Percentiles rank a stretch among this genome's conserved stretches.
Evolutionary conservation across 2,888 invertebrate genomes (phyloP).

Genomic region (Zygaena filipendulae): DNA sequence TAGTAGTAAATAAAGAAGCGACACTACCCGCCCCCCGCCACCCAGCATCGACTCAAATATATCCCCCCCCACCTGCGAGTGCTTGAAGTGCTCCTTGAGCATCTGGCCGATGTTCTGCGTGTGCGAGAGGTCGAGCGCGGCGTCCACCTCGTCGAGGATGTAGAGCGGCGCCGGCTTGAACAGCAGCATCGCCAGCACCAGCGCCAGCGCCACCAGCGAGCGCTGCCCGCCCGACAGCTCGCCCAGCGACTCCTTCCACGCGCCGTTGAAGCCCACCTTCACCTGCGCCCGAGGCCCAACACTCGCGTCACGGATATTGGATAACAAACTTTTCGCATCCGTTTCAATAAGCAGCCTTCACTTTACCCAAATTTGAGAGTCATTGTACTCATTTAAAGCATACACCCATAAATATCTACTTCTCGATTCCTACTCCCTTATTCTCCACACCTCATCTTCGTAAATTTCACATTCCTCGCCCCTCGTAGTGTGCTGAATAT

Average conservation of each 20-base stretch:
- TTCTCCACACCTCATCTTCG: too few species aligned
- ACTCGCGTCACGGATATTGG: neutral
- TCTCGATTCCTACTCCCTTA: too few species aligned
- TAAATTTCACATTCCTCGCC: too few species aligned
- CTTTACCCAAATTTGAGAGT: too few species aligned
- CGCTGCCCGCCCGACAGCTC: slow-evolving; percentile 98
- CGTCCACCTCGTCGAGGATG: slow-evolving; percentile 98
- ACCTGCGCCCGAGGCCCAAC: too few species aligned
- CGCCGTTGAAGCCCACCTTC: slow-evolving; percentile 86
- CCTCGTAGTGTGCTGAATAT: slow-evolving; percentile 91
- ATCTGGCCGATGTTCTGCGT: slow-evolving; percentile 99
- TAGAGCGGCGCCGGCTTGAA: slow-evolving; percentile 99
- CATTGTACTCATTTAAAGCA: too few species aligned
- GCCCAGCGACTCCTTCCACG: slow-evolving; percentile 96
- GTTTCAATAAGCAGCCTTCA: too few species aligned
- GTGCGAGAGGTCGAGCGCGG: slow-evolving; percentile 96
- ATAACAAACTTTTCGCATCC: too few species aligned
- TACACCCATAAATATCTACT: too few species aligned
- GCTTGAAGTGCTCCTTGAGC: slow-evolving; percentile 88
- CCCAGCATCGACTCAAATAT: too few species aligned
- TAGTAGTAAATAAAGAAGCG: too few species aligned
- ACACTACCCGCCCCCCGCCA: too few species aligned
- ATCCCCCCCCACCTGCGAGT: slow-evolving; percentile 91
- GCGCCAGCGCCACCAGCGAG: slow-evolving; percentile 94
- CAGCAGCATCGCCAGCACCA: slow-evolving; percentile 94